These are phyloP conservation scores for Porites rus DNA, from an alignment of 92 coral and sea anemone genomes.

Conservation along the genomic window DNA sequence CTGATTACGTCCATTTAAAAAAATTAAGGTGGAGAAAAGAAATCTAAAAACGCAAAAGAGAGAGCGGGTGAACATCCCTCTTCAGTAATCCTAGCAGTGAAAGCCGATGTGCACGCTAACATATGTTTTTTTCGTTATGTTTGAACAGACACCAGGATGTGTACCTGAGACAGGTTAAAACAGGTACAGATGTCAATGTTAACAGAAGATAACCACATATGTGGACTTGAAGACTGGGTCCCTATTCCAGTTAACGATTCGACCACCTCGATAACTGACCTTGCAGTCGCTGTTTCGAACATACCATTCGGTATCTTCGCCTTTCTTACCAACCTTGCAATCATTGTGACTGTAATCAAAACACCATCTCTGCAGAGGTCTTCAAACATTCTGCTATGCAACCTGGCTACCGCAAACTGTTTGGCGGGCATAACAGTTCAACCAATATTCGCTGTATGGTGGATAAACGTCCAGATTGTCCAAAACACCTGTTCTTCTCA, in stretches of 20 bases:
- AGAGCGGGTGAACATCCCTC: no score
- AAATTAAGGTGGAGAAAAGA: no score
- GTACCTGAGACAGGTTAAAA: no score
- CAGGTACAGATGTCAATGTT: neutral
- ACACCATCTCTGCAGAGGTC: slow-evolving; percentile 39
- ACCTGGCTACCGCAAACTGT: slow-evolving; percentile 55
- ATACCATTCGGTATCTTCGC: slow-evolving; percentile 2
- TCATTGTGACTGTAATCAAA: slow-evolving; percentile 40
- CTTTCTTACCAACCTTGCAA: slow-evolving; percentile 17
- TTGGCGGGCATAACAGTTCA: slow-evolving; percentile 41
- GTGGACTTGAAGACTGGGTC: neutral
- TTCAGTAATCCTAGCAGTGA: no score
- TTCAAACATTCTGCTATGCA: slow-evolving; percentile 57
- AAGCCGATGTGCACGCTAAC: no score
- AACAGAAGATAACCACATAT: neutral
- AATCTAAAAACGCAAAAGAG: no score
- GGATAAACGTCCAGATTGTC: neutral
- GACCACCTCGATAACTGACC: neutral
- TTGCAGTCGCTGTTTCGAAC: slow-evolving; percentile 1
- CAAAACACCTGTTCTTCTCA: neutral
- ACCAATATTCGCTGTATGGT: slow-evolving; percentile 50
- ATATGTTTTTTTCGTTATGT: no score
- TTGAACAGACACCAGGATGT: no score
- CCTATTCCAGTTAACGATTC: neutral
- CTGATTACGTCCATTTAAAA: no score